Percentiles rank a stretch among this genome's conserved stretches.
Evolutionary conservation across 2,888 invertebrate genomes (phyloP).

Genomic region (Ischnus inquisitorius): DNA sequence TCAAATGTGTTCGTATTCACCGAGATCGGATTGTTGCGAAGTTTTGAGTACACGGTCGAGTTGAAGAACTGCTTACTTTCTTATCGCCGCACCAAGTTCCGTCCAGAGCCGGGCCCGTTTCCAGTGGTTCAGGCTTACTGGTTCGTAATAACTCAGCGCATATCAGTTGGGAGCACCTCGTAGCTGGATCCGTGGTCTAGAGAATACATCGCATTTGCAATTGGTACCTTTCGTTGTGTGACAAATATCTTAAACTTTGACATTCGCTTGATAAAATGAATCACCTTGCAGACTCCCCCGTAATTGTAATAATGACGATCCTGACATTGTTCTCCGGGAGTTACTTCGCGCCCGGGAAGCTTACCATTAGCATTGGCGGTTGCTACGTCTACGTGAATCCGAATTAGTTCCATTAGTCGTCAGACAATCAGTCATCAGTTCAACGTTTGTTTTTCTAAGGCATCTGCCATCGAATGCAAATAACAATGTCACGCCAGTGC

Average conservation of each 20-base stretch:
- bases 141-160: not conserved
- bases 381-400: not conserved
- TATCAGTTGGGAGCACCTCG: not conserved
- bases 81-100: constrained; percentile 1
- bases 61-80: not conserved
- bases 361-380: not conserved
- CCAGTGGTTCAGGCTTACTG: not conserved
- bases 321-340: not conserved
- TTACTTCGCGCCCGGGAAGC: not conserved
- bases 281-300: constrained; percentile 2
- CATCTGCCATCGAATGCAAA: not conserved
- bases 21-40: not conserved
- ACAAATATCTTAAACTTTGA: not conserved
- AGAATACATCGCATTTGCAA: not conserved
- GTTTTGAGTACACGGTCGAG: not conserved
- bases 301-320: not conserved
- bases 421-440: too few relatives aligned
- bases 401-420: not conserved
- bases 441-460: not conserved
- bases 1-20: not conserved
- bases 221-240: not conserved
- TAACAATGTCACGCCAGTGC: too few relatives aligned
- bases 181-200: not conserved
- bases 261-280: not conserved
- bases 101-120: constrained; percentile 2